Conservation (phyloP, 2,888 invertebrate species). For the Steinernema carpocapsae region DNA sequence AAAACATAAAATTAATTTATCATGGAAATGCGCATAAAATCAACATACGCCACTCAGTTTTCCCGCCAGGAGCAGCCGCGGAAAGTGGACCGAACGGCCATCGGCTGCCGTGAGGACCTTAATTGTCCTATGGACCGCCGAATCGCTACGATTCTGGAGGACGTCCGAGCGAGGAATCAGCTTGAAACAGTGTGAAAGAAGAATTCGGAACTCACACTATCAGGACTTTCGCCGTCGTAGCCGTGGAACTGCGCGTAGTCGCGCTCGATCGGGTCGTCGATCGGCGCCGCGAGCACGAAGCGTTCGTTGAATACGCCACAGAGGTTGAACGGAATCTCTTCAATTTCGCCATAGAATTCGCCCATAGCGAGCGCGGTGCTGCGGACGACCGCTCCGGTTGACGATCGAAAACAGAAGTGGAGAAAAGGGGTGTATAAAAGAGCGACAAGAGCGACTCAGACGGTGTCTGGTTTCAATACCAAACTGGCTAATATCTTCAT, state of each 20-base stretch:
- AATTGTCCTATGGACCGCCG: conserved; percentile 36
- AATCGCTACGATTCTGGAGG: conserved; percentile 24
- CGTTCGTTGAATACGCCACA: conserved; percentile 37
- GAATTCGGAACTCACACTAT: conserved; percentile 17
- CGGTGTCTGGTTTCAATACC: too few relatives aligned
- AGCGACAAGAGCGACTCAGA: too few relatives aligned
- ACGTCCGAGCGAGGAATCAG: conserved; percentile 36
- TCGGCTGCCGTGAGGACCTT: conserved; percentile 10
- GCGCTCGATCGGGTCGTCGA: conserved; percentile 39
- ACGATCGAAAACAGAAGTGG: background rate
- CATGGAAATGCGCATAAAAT: conserved; percentile 26
- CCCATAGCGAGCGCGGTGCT: background rate
- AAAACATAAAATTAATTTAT: conserved; percentile 28
- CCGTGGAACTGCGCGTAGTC: conserved; percentile 32
- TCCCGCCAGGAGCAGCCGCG: conserved; percentile 5
- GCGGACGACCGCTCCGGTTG: background rate
- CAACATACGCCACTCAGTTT: conserved; percentile 1
- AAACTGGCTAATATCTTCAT: too few relatives aligned
- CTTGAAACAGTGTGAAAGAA: background rate
- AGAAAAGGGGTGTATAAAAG: background rate
- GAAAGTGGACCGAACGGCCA: conserved; percentile 38
- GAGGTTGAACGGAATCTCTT: conserved; percentile 39
- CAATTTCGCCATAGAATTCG: conserved; percentile 33
- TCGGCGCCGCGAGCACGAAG: conserved; percentile 38
- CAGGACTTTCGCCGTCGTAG: conserved; percentile 33